These are phyloP conservation scores for Chloromyia formosa DNA, from an alignment of 2,888 invertebrate species.

Conservation along the genomic window DNA sequence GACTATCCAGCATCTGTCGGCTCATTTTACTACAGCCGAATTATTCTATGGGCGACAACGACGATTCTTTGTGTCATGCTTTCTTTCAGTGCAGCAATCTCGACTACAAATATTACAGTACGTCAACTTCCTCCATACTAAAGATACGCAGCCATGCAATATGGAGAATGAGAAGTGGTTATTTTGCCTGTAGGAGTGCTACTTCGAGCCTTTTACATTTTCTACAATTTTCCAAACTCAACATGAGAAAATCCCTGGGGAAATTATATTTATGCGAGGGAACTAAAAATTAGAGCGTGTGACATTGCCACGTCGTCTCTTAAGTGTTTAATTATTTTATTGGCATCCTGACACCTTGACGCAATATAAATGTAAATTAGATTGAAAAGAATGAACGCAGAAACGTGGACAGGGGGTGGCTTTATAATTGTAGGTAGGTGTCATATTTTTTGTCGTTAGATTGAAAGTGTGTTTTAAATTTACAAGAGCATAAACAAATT, in stretches of 20 bases:
- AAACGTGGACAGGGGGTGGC: background rate
- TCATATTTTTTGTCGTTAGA: too few species aligned
- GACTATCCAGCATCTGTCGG: background rate
- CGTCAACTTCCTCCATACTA: background rate
- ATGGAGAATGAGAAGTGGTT: too few species aligned
- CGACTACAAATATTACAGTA: background rate
- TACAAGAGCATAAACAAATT: too few species aligned
- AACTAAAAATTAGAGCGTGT: constrained; percentile 45
- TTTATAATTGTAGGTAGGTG: background rate
- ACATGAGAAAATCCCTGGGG: constrained; percentile 27
- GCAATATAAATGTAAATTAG: constrained; percentile 46
- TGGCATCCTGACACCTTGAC: constrained; percentile 43
- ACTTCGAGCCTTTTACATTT: constrained; percentile 19
- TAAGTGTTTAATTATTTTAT: constrained; percentile 47
- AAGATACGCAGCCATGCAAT: too few species aligned
- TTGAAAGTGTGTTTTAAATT: too few species aligned
- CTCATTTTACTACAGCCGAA: background rate
- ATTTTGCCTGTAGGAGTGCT: background rate
- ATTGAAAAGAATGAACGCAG: background rate
- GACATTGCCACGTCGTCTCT: constrained; percentile 33
- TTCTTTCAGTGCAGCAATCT: background rate
- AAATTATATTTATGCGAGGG: constrained; percentile 45
- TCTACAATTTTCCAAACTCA: constrained; percentile 32
- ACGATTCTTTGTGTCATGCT: background rate
- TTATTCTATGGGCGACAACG: background rate